Conservation (phyloP, 2,797 vertebrate species). For the Silurus aristotelis region DNA sequence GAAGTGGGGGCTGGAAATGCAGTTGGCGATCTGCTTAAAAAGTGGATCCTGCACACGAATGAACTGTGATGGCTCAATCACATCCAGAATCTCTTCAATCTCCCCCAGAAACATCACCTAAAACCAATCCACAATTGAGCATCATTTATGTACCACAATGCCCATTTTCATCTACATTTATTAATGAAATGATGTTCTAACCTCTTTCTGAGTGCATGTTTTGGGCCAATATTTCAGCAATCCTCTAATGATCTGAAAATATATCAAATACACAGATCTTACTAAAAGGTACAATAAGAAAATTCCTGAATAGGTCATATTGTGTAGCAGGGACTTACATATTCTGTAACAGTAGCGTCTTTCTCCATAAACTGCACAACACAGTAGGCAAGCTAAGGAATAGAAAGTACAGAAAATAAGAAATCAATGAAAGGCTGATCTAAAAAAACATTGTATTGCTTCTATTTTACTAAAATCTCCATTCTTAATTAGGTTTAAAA, state of each 20-base stretch:
- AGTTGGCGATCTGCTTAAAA: constrained; percentile 89
- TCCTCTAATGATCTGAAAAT: constrained; percentile 86
- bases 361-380: constrained; percentile 95
- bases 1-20: constrained; percentile 92
- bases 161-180: constrained; percentile 49
- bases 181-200: constrained; percentile 57
- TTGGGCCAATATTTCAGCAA: constrained; percentile 94
- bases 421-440: neutral
- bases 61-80: constrained; percentile 93
- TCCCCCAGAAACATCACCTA: constrained; percentile 91
- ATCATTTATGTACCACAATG: neutral
- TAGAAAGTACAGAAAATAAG: constrained; percentile 35
- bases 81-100: constrained; percentile 91
- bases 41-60: constrained; percentile 90
- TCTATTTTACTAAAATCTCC: constrained; percentile 11
- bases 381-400: constrained; percentile 87
- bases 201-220: constrained; percentile 95
- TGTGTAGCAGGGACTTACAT: constrained; percentile 73
- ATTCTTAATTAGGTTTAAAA: neutral
- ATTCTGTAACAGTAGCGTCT: constrained; percentile 90
- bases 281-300: neutral
- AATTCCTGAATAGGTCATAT: neutral
- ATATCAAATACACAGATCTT: constrained; percentile 43
- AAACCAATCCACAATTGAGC: constrained; percentile 4
- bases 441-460: neutral